Percentiles rank a stretch among this genome's conserved stretches.
Evolutionary conservation across 2,113 vertebrate species (phyloP).

Genomic region (Microcebus lehilahytsara): DNA sequence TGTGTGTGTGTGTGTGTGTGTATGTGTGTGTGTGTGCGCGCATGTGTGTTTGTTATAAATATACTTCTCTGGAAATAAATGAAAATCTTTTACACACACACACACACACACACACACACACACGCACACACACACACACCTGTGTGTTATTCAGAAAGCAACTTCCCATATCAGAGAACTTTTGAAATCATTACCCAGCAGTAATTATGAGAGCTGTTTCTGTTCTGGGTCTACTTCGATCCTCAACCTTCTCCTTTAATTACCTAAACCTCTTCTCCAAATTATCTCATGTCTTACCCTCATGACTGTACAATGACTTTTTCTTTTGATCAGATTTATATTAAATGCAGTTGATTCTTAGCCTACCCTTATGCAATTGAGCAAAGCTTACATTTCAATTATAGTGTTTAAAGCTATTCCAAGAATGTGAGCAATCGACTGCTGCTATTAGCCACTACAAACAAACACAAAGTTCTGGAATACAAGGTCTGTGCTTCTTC

Average conservation of each 20-base stretch:
- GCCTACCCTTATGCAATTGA: neutral
- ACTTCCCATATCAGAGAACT: neutral
- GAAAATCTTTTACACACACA: neutral
- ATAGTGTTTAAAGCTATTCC: neutral
- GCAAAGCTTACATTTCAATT: neutral
- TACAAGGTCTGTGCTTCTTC: neutral
- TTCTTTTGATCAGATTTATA: neutral
- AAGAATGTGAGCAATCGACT: neutral
- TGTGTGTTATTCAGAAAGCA: neutral
- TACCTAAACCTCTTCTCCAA: neutral
- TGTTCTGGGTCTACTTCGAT: neutral
- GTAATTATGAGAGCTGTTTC: neutral
- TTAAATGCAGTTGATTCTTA: neutral
- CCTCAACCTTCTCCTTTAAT: neutral
- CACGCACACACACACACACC: too few species aligned
- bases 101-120: too few species aligned
- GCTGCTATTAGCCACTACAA: neutral
- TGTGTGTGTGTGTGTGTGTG: neutral
- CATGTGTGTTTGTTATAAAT: neutral
- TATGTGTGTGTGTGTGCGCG: neutral
- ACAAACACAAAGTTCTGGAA: neutral
- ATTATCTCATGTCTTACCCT: neutral
- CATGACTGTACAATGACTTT: neutral
- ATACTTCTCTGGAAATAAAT: neutral
- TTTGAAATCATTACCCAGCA: neutral